These are phyloP conservation scores for Morus bassanus DNA, from an alignment of 2,797 vertebrate species.

Conservation along the genomic window DNA sequence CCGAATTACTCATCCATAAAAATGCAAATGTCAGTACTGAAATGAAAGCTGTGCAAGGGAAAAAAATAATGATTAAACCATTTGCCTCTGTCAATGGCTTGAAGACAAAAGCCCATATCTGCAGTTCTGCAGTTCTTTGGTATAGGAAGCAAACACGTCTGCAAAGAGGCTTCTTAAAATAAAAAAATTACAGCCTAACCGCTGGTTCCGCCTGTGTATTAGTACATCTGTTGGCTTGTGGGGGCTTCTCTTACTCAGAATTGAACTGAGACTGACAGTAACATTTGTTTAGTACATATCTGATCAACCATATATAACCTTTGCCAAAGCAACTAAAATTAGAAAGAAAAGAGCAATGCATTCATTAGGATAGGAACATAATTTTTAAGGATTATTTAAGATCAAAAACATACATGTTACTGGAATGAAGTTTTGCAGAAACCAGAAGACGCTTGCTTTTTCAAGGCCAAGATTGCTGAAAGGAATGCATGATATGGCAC, in stretches of 20 bases:
- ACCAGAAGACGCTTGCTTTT: not conserved
- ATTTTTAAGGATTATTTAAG: not conserved
- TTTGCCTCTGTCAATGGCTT: not conserved
- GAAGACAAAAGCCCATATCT: not conserved
- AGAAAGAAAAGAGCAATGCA: not conserved
- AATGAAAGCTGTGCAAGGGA: not conserved
- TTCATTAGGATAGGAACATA: not conserved
- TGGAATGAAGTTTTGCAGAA: not conserved
- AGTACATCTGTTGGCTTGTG: not conserved
- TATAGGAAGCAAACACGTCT: not conserved
- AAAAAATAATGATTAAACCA: not conserved
- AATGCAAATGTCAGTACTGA: not conserved
- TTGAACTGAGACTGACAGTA: constrained; percentile 8
- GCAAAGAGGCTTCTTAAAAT: not conserved
- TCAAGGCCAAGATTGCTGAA: not conserved
- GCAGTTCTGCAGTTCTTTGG: not conserved
- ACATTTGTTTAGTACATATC: not conserved
- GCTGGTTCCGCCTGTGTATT: not conserved
- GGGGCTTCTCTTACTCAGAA: constrained; percentile 49
- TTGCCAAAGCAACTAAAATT: not conserved
- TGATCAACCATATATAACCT: not conserved
- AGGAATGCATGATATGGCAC: not conserved
- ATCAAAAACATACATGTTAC: not conserved
- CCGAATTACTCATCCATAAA: not conserved
- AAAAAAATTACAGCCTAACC: not conserved